A percentile compares a stretch with the other conserved stretches of the same genome.
These are phyloP conservation scores for Ostrea denselamellosa DNA, from an alignment of 1,140 invertebrate genomes.

Conservation along the genomic window DNA sequence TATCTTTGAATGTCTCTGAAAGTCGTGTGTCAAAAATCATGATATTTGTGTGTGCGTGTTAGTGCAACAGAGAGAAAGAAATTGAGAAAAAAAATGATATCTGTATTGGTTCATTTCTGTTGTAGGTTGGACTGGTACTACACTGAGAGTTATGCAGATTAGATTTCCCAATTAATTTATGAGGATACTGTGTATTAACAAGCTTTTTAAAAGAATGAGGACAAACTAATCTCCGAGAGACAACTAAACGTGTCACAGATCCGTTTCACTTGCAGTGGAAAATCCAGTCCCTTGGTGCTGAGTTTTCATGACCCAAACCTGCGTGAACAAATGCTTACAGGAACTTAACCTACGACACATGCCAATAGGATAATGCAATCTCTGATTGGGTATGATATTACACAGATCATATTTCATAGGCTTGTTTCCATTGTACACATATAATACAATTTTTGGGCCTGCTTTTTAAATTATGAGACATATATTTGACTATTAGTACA, in stretches of 20 bases:
- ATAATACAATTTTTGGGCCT: neutral
- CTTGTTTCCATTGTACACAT: neutral
- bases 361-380: neutral
- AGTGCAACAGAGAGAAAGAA: too few relatives aligned
- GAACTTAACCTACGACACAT: neutral
- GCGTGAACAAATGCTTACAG: neutral
- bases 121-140: conserved; percentile 33
- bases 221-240: neutral
- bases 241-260: neutral
- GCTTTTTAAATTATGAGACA: neutral
- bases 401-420: neutral
- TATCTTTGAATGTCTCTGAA: too few relatives aligned
- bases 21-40: too few relatives aligned
- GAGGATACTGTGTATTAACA: neutral
- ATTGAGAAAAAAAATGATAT: neutral
- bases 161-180: conserved; percentile 25
- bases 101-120: neutral
- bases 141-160: neutral
- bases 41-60: too few relatives aligned
- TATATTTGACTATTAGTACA: neutral
- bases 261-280: too few relatives aligned
- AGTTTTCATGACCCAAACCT: neutral
- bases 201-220: too few relatives aligned
- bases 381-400: neutral
- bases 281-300: too few relatives aligned